Base-by-base conservation (phyloP, 2,113 vertebrate genomes). In the Semicossyphus pulcher region DNA sequence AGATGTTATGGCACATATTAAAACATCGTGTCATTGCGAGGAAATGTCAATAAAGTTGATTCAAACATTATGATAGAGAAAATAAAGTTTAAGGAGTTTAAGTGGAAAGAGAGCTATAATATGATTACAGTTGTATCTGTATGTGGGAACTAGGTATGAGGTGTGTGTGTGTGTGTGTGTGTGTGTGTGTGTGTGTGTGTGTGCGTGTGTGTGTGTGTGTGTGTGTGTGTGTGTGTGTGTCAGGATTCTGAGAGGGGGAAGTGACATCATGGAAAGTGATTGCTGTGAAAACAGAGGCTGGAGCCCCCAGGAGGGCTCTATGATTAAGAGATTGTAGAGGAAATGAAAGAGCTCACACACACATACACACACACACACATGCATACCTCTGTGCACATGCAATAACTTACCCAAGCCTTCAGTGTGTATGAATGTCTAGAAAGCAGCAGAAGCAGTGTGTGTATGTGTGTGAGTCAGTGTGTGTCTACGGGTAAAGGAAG, bases 221-320 rank as follows among this genome's bases (percentile, higher is more conserved):
- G 41, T 74, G 49, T 66, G 39, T 65, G 58, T 66, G 47, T 28
- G 64, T 41, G 26, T 41, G 48, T 37, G 48, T 48, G 25, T 31
- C 32, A 29, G 44, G 67, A 12, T 58, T 79, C 26, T 48, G 41
- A 4, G 31, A 37, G 63, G 47, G 49, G 83, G 83, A 88, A 85
- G 76, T 93, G 86, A 92, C 90, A 90, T 93, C 86, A 88, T 91
- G 89, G 90, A 92, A 92, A 91, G 80, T 82, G 70, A 70, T 56
- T 83, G 72, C 69, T 76, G 76, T 70, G 62, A 60, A 76, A 78
- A 80, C 72, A 80, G 67, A 80, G 72, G 54, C 58, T 72, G 71
- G 56, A 81, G 78, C 66, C 78, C 77, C 78, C 82, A 88, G 88
- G 91, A 87, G 83, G 74, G 76, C 64, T 86, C 68, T 72, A 57